Conservation (phyloP, 1,140 invertebrate genomes). For the Venturia canescens region DNA sequence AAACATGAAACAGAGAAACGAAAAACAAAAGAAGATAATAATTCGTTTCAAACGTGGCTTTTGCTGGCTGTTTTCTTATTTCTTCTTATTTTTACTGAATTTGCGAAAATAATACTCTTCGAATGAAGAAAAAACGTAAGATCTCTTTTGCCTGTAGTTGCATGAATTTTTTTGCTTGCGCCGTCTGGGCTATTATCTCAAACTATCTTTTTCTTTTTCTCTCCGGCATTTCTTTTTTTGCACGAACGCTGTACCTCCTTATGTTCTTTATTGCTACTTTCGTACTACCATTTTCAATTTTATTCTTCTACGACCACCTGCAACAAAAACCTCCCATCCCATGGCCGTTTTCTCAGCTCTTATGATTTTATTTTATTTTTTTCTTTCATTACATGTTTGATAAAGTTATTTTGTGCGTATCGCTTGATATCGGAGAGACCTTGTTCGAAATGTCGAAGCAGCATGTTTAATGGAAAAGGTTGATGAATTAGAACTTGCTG, state of each 20-base stretch:
- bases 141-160: neutral
- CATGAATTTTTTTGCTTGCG: too few species aligned
- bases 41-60: neutral
- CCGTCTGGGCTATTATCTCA: too few species aligned
- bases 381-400: neutral
- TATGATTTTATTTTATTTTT: constrained; percentile 19
- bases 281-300: neutral
- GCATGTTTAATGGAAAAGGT: too few species aligned
- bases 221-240: neutral
- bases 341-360: constrained; percentile 23
- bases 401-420: neutral
- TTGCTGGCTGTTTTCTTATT: neutral
- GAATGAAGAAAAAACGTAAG: neutral
- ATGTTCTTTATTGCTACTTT: neutral
- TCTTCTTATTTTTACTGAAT: neutral
- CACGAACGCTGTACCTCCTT: neutral
- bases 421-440: neutral
- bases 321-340: neutral
- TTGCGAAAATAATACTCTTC: too few species aligned
- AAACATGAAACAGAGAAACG: too few species aligned
- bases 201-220: neutral
- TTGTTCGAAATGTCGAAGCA: too few species aligned
- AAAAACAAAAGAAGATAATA: neutral
- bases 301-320: neutral
- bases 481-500: too few species aligned